phyloP scores from a whole-genome alignment of 2,797 vertebrate genomes.

The Pelochelys cantorii region DNA sequence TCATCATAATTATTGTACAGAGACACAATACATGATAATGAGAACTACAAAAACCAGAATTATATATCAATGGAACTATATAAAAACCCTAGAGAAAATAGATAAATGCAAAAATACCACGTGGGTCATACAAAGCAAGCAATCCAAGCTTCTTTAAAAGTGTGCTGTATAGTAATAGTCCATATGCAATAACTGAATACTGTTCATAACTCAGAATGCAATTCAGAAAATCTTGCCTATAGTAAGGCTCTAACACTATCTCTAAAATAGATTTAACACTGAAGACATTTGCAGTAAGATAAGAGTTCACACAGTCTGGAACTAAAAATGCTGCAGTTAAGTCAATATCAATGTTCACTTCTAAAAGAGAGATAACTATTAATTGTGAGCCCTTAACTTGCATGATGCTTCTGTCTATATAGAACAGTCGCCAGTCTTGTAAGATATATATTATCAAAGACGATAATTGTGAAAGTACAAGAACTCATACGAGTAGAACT shows the following conservation, averaged over 20 bases:
- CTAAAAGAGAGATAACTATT: neutral
- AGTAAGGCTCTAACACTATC: neutral
- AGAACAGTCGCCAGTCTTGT: neutral
- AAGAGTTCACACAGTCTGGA: neutral
- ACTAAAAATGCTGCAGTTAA: accelerated
- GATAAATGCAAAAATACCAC: neutral
- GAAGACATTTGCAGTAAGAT: neutral
- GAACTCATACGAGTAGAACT: neutral
- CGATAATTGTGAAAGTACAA: neutral
- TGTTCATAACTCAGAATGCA: neutral
- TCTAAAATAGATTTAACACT: neutral
- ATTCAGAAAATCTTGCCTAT: neutral
- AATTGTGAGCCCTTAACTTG: neutral
- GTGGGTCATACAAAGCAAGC: neutral
- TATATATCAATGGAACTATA: neutral
- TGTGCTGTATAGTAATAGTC: neutral
- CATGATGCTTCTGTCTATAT: accelerated
- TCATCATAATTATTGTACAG: neutral
- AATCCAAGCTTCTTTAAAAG: neutral
- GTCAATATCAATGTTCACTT: neutral
- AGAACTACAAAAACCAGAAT: neutral
- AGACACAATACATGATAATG: neutral
- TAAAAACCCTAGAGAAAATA: neutral
- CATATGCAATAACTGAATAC: neutral
- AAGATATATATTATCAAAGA: neutral